These are phyloP conservation scores for Onthophagus sagittarius DNA, from an alignment of 2,888 invertebrate species.

Conservation along the genomic window DNA sequence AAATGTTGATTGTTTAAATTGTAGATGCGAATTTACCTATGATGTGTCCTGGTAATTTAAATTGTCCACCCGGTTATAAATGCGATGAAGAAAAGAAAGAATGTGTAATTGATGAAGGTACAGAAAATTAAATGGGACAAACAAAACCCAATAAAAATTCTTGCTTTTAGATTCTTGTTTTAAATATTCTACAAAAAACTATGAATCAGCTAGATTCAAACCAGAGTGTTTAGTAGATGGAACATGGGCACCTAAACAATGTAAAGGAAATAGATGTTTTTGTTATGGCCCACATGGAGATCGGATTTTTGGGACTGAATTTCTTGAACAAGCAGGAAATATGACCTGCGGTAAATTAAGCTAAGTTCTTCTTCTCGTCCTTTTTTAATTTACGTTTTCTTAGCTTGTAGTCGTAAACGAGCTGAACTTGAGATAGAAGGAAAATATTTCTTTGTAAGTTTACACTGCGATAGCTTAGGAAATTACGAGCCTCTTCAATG, in stretches of 20 bases:
- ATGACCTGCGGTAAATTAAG: constrained; percentile 63
- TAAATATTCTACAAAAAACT: constrained; percentile 12
- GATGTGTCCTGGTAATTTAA: no score
- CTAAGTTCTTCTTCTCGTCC: background rate
- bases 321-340: constrained; percentile 54
- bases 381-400: no score
- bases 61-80: constrained; percentile 42
- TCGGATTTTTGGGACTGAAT: constrained; percentile 64
- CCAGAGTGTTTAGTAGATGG: constrained; percentile 58
- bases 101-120: constrained; percentile 36
- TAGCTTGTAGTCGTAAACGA: constrained; percentile 62
- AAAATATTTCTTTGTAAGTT: constrained; percentile 46
- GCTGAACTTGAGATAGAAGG: constrained; percentile 51
- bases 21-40: background rate
- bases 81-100: constrained; percentile 30
- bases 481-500: constrained; percentile 69
- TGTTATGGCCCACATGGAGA: constrained; percentile 58
- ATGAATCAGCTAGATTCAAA: constrained; percentile 33
- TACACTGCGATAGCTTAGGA: constrained; percentile 63
- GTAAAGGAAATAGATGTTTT: constrained; percentile 68
- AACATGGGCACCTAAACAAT: constrained; percentile 60
- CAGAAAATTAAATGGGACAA: background rate
- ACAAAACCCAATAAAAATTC: background rate
- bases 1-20: background rate
- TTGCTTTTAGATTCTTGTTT: constrained; percentile 8